These are phyloP conservation scores for Plodia interpunctella DNA, from an alignment of 1,140 invertebrate species.

Conservation along the genomic window DNA sequence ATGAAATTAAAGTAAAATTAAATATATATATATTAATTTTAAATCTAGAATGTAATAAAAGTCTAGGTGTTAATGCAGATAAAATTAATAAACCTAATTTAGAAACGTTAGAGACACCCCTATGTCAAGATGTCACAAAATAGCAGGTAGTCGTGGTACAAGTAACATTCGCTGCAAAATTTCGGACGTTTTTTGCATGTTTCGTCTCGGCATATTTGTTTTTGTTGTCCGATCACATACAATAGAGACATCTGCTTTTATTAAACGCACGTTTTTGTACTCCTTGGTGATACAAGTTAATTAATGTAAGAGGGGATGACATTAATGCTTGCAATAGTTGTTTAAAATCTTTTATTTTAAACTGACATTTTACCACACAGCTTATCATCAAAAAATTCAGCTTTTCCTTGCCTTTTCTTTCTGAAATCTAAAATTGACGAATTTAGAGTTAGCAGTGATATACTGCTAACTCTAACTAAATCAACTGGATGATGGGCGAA, in stretches of 20 bases:
- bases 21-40: too few species aligned
- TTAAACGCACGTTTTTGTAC: conserved; percentile 6
- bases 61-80: too few species aligned
- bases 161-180: conserved; percentile 55
- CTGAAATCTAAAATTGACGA: too few species aligned
- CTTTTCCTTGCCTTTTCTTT: too few species aligned
- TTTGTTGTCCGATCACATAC: conserved; percentile 29
- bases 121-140: conserved; percentile 67
- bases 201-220: conserved; percentile 36
- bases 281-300: conserved; percentile 9
- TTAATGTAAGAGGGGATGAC: conserved; percentile 9
- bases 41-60: background rate
- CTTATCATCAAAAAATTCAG: too few species aligned
- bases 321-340: too few species aligned
- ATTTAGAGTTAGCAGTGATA: too few species aligned
- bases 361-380: too few species aligned
- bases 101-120: conserved; percentile 36
- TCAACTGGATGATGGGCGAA: too few species aligned
- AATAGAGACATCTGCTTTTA: conserved; percentile 48
- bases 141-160: conserved; percentile 64
- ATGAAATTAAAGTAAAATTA: too few species aligned
- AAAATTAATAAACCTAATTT: conserved; percentile 3
- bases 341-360: too few species aligned
- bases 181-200: conserved; percentile 60
- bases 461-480: too few species aligned